Conservation (phyloP, 30 jellyfish, hydroid and myxozoan genomes). For the Rhopilema esculentum region DNA sequence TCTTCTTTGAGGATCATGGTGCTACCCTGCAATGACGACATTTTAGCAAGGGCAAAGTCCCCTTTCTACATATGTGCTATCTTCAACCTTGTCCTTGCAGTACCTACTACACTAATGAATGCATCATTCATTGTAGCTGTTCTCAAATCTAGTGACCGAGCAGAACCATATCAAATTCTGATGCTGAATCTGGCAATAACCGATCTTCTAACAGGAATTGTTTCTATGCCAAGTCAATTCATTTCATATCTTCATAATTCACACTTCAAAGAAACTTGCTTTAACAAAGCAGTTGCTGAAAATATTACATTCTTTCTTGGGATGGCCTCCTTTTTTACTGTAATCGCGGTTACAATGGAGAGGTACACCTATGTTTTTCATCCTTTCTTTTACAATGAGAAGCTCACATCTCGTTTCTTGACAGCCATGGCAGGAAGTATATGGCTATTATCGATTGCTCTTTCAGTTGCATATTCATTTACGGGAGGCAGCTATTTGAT, state of each 20-base stretch:
- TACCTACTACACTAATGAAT: slow-evolving; percentile 1
- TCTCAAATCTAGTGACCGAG: neutral
- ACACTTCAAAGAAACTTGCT: neutral
- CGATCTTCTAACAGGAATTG: neutral
- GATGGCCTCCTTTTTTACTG: neutral
- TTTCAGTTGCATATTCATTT: neutral
- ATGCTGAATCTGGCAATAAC: neutral
- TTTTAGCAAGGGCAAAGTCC: too few species aligned
- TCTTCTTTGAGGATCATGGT: too few species aligned
- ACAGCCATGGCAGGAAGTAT: neutral
- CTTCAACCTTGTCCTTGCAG: neutral
- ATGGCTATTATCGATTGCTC: neutral
- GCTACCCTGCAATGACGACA: too few species aligned
- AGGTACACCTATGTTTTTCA: neutral
- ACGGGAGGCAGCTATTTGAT: neutral
- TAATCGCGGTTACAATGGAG: neutral
- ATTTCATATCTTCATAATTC: neutral
- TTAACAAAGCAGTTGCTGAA: neutral
- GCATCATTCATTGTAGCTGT: neutral
- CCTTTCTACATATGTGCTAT: neutral
- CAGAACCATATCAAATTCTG: neutral
- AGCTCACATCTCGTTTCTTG: neutral
- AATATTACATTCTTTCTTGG: neutral
- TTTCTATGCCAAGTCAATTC: neutral
- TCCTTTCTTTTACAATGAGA: neutral